Evolutionary conservation across 1,140 invertebrate genomes (phyloP), one percentile per base, ranked within the genome.

Genomic region (Diplogasteroides magnus): DNA sequence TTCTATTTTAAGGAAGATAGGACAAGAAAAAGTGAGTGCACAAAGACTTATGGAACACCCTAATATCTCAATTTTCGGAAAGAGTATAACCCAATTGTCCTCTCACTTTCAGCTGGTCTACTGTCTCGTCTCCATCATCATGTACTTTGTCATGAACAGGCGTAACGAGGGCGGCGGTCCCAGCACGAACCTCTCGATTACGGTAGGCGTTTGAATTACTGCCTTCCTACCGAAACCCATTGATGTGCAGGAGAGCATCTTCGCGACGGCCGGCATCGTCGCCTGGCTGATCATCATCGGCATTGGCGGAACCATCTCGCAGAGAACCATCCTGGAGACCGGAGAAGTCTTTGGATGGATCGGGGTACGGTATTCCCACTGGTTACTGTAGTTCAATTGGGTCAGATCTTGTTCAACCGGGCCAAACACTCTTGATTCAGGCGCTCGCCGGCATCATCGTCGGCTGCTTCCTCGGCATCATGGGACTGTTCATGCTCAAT

Each of bases 261-360:
- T 75, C 32, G 61, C 73, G 0, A 74, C 71, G 26, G 74, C 67
- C 19, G 74, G 72, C 29, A 75, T 75, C 15, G 74, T 75, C 62
- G 74, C 72, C 48, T 75, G 74, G 74, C 67, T 75, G 11, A 73
- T 75, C 64, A 68, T 75, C 32, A 67, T 70, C 31, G 74, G 74
- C 26, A 75, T 75, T 57, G 71, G 71, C 27, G 74, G 71, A 25
- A 74, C 66, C 29, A 64, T 75, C 58, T 75, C 74, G 26, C 74
- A 75, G 48, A 27, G 73, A 31, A 75, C 74, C 1, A 75, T 75
- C 29, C 69, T 75, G 55, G 74, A 75, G 61, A 75, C 74, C 37
- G 74, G 74, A 15, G 74, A 75, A 31, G 31, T 68, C 61, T 75
- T 75, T 48, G 74, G 74, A 61, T 75, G 74, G 74, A 68, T 75